Percentiles rank a stretch among this genome's conserved stretches.
Evolutionary conservation across 2,888 invertebrate genomes (phyloP).

Genomic region (Leptinotarsa peninsularis): DNA sequence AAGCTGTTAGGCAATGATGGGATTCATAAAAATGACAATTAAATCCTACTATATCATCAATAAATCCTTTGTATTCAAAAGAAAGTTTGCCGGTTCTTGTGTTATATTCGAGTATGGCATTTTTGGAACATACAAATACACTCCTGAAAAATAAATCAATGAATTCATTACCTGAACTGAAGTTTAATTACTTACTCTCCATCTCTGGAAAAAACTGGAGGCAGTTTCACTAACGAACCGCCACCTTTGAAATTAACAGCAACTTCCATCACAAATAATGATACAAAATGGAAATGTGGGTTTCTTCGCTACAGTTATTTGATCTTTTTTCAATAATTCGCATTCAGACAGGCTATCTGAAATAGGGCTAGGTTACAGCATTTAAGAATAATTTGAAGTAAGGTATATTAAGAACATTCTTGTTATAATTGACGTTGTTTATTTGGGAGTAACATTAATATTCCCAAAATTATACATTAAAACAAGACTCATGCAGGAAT

Average conservation of each 20-base stretch:
- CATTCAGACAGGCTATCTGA: too few relatives aligned
- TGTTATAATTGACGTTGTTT: too few relatives aligned
- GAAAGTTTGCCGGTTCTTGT: slow-evolving; percentile 75
- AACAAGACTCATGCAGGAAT: too few relatives aligned
- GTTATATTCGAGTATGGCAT: slow-evolving; percentile 73
- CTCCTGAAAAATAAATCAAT: slow-evolving; percentile 65
- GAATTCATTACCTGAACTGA: slow-evolving; percentile 8
- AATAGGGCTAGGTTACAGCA: too few relatives aligned
- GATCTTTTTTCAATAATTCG: too few relatives aligned
- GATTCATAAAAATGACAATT: slow-evolving; percentile 64
- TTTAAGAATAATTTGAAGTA: too few relatives aligned
- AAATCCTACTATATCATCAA: slow-evolving; percentile 68
- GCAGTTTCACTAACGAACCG: slow-evolving; percentile 71
- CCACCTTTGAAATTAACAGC: slow-evolving; percentile 72
- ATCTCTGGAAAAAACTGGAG: slow-evolving; percentile 74
- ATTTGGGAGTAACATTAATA: too few relatives aligned
- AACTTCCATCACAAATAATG: slow-evolving; percentile 52
- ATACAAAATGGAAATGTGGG: neutral
- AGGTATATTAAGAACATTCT: too few relatives aligned
- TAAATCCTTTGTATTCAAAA: slow-evolving; percentile 70
- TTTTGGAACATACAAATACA: slow-evolving; percentile 72
- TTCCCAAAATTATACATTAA: too few relatives aligned
- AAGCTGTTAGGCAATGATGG: slow-evolving; percentile 68
- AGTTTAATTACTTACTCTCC: slow-evolving; percentile 70
- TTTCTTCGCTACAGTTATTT: too few relatives aligned